Evolutionary conservation across 2,888 invertebrate genomes (phyloP).

Genomic region (Aelia acuminata): DNA sequence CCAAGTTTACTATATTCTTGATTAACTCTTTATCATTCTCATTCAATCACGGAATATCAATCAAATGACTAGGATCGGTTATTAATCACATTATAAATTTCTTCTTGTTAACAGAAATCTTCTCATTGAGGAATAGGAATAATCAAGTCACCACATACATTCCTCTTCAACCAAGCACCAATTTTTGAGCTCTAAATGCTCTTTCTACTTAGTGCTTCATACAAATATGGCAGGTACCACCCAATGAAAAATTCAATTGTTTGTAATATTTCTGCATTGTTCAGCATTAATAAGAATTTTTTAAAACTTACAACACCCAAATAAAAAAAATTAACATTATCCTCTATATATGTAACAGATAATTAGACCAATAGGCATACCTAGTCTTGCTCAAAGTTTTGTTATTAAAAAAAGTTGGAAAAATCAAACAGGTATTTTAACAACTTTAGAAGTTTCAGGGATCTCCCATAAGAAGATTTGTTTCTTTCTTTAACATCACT

Average conservation of each 20-base stretch:
- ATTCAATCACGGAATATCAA: background rate
- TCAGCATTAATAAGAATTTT: background rate
- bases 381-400: too few species aligned
- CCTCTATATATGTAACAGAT: background rate
- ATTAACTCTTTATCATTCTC: too few species aligned
- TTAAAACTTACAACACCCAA: background rate
- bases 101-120: slow-evolving; percentile 48
- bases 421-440: too few species aligned
- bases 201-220: background rate
- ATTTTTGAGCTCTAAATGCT: slow-evolving; percentile 20
- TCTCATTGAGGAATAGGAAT: slow-evolving; percentile 41
- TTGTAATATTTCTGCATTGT: slow-evolving; percentile 6
- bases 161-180: slow-evolving; percentile 42
- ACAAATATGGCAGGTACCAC: slow-evolving; percentile 15
- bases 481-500: too few species aligned
- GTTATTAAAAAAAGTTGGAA: too few species aligned
- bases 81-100: slow-evolving; percentile 35
- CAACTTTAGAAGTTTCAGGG: too few species aligned
- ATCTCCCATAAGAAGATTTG: too few species aligned
- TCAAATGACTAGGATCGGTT: background rate
- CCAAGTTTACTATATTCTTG: too few species aligned
- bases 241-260: background rate
- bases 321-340: background rate
- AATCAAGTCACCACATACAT: slow-evolving; percentile 29
- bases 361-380: background rate